Evolutionary conservation across 2,888 invertebrate genomes (phyloP).

Genomic region (Esperia sulphurella): DNA sequence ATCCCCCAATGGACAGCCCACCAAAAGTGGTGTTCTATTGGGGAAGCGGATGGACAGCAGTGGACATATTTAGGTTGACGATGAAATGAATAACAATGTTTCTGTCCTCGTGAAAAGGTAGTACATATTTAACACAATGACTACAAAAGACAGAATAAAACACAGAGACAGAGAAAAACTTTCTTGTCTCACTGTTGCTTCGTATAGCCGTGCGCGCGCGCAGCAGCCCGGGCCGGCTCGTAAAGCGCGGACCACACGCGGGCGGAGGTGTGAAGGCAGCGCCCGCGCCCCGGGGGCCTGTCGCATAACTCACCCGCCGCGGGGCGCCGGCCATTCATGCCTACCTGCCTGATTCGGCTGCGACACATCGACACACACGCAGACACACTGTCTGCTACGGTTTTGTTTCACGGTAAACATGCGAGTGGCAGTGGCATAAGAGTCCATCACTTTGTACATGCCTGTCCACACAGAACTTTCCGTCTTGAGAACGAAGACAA

Average conservation of each 20-base stretch:
- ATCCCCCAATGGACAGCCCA: too few relatives aligned
- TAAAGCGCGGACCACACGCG: constrained; percentile 78
- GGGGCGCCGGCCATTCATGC: constrained; percentile 72
- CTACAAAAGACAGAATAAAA: too few relatives aligned
- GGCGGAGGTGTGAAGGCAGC: constrained; percentile 77
- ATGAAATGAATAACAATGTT: too few relatives aligned
- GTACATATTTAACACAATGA: too few relatives aligned
- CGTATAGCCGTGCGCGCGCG: constrained; percentile 36
- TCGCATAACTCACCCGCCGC: constrained; percentile 74
- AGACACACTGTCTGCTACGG: constrained; percentile 63
- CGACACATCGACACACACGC: constrained; percentile 41
- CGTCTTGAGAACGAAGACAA: too few relatives aligned
- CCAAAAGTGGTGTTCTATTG: too few relatives aligned
- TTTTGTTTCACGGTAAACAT: background rate
- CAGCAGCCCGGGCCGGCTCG: constrained; percentile 59
- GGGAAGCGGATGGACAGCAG: too few relatives aligned
- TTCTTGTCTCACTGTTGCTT: constrained; percentile 26
- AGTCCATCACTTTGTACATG: background rate
- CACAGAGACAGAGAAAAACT: too few relatives aligned
- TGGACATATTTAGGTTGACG: too few relatives aligned
- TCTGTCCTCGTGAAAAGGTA: too few relatives aligned
- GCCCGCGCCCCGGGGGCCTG: constrained; percentile 67
- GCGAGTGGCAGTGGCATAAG: background rate
- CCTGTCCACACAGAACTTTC: background rate
- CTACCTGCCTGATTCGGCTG: constrained; percentile 53